Evolutionary conservation across 64 coral and sea anemone species (phyloP).

Genomic region (Pachyseris speciosa): DNA sequence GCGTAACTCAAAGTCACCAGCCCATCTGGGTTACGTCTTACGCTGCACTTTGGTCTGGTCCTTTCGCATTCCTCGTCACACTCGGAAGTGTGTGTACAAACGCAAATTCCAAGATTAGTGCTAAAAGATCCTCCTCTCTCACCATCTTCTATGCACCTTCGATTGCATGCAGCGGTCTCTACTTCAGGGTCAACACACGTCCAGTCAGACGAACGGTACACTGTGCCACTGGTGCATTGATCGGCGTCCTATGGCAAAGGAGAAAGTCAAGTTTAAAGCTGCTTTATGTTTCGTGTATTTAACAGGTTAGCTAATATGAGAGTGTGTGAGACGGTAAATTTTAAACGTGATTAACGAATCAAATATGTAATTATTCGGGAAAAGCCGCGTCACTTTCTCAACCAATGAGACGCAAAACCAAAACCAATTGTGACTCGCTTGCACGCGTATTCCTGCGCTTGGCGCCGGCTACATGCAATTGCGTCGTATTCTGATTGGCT

Average conservation of each 20-base stretch:
- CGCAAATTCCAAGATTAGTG: slow-evolving; percentile 53
- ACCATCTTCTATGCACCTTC: slow-evolving; percentile 16
- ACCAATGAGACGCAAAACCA: too few relatives aligned
- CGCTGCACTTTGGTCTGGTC: slow-evolving; percentile 15
- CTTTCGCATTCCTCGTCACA: slow-evolving; percentile 62
- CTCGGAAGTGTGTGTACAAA: slow-evolving; percentile 48
- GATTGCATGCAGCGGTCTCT: background rate
- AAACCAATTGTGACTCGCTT: too few relatives aligned
- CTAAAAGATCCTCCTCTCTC: slow-evolving; percentile 6
- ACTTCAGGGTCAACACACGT: slow-evolving; percentile 32
- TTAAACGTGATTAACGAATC: too few relatives aligned
- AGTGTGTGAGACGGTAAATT: too few relatives aligned
- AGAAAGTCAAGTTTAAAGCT: too few relatives aligned
- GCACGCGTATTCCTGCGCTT: too few relatives aligned
- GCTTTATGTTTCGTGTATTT: background rate
- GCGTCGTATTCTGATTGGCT: too few relatives aligned
- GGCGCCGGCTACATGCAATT: too few relatives aligned
- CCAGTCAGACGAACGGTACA: slow-evolving; percentile 50
- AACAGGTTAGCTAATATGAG: background rate
- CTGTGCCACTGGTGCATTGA: slow-evolving; percentile 65
- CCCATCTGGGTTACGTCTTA: slow-evolving; percentile 2
- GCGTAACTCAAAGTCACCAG: background rate
- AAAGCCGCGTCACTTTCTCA: too few relatives aligned
- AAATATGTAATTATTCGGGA: too few relatives aligned
- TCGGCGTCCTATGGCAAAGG: slow-evolving; percentile 59